Conservation (phyloP, 2,797 vertebrate species). For the Euthynnus affinis region DNA sequence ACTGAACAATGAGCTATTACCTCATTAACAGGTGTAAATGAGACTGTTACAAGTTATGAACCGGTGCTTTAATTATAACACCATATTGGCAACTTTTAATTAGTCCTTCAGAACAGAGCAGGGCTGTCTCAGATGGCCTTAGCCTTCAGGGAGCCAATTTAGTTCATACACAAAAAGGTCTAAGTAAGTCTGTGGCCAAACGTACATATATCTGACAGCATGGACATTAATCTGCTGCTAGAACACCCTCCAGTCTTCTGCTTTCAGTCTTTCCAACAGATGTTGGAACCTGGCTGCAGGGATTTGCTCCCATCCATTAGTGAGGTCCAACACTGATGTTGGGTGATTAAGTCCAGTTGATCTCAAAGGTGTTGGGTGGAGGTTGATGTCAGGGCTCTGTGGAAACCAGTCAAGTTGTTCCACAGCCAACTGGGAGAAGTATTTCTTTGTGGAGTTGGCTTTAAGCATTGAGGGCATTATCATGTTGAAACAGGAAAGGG, state of each 20-base stretch:
- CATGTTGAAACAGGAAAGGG: too few species aligned
- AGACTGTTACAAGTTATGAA: not conserved
- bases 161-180: not conserved
- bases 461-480: too few species aligned
- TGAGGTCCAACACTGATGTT: too few species aligned
- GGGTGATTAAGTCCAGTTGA: not conserved
- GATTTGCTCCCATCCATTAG: slow-evolving; percentile 1
- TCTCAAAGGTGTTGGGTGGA: not conserved
- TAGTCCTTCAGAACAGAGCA: not conserved
- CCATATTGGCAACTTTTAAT: not conserved
- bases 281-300: not conserved
- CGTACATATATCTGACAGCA: not conserved
- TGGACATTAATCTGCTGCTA: not conserved
- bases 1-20: not conserved
- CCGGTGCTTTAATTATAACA: not conserved
- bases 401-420: too few species aligned
- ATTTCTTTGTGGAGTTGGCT: too few species aligned
- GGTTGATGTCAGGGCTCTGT: not conserved
- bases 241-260: not conserved
- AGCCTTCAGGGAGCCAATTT: not conserved
- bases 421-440: too few species aligned
- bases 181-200: not conserved
- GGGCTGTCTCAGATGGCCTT: not conserved
- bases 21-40: not conserved
- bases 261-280: slow-evolving; percentile 10